Evolutionary conservation across 2,113 vertebrate species (phyloP).

Genomic region (Sander lucioperca): DNA sequence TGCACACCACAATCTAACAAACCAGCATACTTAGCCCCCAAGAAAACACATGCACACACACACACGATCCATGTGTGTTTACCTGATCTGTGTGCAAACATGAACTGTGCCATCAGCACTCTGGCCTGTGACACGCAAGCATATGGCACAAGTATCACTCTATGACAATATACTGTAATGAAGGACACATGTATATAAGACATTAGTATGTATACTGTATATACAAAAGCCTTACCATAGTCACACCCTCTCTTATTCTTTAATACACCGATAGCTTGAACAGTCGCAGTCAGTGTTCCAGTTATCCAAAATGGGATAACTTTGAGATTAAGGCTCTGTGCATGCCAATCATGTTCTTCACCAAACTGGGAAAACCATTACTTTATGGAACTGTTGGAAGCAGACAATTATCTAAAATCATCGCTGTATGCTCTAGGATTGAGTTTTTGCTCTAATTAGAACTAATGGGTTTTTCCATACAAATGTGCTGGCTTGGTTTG

Average conservation of each 20-base stretch:
- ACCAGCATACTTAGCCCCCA: slow-evolving; percentile 33
- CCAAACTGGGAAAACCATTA: not conserved
- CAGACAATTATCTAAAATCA: not conserved
- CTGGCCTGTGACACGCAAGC: slow-evolving; percentile 23
- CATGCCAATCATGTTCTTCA: not conserved
- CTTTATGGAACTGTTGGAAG: not conserved
- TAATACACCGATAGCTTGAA: not conserved
- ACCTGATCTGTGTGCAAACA: slow-evolving; percentile 54
- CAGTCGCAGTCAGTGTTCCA: not conserved
- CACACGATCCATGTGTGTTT: slow-evolving; percentile 28
- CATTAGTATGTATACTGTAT: not conserved
- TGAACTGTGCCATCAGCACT: slow-evolving; percentile 13
- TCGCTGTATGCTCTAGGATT: not conserved
- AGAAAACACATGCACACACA: slow-evolving; percentile 39
- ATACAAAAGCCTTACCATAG: not conserved
- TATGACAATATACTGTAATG: not conserved
- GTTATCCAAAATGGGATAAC: not conserved
- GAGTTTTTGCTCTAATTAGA: not conserved
- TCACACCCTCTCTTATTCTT: not conserved
- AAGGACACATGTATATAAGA: not conserved
- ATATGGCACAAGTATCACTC: slow-evolving; percentile 24
- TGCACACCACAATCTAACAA: slow-evolving; percentile 44
- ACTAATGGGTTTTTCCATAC: not conserved
- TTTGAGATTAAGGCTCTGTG: not conserved
- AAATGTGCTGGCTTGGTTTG: too few species aligned